Evolutionary conservation across 1,140 invertebrate genomes (phyloP), one percentile per base, ranked within the genome.

Genomic region (Ceratina japonica): DNA sequence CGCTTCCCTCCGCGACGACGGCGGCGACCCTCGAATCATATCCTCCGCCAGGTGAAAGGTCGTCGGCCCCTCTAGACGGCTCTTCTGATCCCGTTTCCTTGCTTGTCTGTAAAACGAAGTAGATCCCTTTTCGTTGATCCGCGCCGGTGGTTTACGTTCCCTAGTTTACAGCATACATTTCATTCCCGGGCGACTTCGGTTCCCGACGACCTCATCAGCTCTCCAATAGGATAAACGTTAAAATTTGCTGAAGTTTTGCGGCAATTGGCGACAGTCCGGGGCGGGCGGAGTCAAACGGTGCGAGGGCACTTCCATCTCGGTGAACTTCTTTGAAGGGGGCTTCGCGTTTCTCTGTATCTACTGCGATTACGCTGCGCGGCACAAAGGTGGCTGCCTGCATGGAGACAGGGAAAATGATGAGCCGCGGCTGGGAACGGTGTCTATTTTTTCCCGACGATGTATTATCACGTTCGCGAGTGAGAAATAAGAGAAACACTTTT

Each of bases 191-290:
- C 37, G 37, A 44, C n/a, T n/a, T n/a, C n/a, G 37, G 37, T 44
- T 44, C 22, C 59, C 31, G 20, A 49, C 27, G 20, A 44, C 27
- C 51, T 59, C 59, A 63, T 78, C 75, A 56, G 54, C 63, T 10
- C 54, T 20, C 69, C 20, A 51, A 15, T 27, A 56, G 75, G 56
- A 71, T 78, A 56, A 78, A 72, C 59, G 68, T 59, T 72, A 69
- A 78, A 78, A 78, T 78, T 78, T 63, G 69, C 59, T 63, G 51
- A 72, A 72, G 16, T 78, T 78, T 70, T 49, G 3, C 49, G 20
- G 69, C 75, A 12, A 72, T 77, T 16, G 58, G 24, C 18, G 20
- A 16, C 12, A 13, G 61, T 2, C 49, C 16, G 5, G 3, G 2
- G 31, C 8, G 1, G n/a, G 20, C 37, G 3, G 20, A 8, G 7